Evolutionary conservation across 2,113 vertebrate genomes (phyloP).

Genomic region (Indicator indicator): DNA sequence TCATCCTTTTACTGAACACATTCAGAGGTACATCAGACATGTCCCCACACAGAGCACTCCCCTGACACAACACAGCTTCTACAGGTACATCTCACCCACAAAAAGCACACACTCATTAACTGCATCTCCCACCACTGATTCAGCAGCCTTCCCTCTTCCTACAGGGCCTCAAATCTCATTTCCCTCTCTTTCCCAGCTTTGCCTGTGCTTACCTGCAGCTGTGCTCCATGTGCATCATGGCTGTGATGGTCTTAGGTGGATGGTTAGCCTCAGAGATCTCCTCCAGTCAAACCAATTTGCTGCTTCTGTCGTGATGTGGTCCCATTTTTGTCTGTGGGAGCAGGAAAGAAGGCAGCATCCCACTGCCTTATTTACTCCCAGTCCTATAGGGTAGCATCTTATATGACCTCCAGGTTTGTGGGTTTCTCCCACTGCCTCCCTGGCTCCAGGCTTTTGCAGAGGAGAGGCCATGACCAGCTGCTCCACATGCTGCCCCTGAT

Average conservation of each 20-base stretch:
- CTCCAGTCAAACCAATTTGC: too few relatives aligned
- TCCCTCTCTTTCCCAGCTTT: not conserved
- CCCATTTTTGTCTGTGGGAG: not conserved
- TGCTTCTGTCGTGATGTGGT: too few relatives aligned
- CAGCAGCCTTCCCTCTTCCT: not conserved
- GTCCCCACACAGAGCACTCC: not conserved
- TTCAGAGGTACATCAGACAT: not conserved
- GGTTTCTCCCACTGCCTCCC: fast-evolving
- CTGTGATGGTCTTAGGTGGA: too few relatives aligned
- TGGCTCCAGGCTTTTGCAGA: not conserved
- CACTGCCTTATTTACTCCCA: not conserved
- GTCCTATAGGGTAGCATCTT: fast-evolving
- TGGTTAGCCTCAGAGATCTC: too few relatives aligned
- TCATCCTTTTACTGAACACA: not conserved
- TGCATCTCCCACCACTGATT: not conserved
- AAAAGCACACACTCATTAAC: not conserved
- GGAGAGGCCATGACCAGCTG: not conserved
- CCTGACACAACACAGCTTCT: not conserved
- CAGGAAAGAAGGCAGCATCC: not conserved
- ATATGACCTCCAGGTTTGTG: fast-evolving
- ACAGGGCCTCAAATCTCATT: not conserved
- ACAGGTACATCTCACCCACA: not conserved
- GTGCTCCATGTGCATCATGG: not conserved
- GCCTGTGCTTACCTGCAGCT: not conserved
- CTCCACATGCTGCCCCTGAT: not conserved